phyloP scores from a whole-genome alignment of 2,113 vertebrate species.

The Sylvietta virens region DNA sequence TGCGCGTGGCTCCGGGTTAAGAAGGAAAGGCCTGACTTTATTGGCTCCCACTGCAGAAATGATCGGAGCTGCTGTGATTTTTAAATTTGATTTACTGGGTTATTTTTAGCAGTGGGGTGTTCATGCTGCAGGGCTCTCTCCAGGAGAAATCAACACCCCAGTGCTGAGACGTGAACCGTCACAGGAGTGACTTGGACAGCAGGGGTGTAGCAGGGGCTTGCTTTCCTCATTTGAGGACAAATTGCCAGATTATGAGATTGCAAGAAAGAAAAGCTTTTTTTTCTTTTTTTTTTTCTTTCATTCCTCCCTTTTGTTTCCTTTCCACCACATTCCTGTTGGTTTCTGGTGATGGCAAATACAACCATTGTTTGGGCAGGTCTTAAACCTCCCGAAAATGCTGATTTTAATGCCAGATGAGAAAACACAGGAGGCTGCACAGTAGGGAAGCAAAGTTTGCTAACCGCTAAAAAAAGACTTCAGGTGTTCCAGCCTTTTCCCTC shows the following conservation, averaged over 20 bases:
- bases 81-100: neutral
- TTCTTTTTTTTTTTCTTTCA: no score
- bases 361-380: neutral
- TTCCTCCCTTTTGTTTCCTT: neutral
- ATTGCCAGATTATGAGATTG: neutral
- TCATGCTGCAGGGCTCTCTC: slow-evolving; percentile 4
- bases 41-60: slow-evolving; percentile 34
- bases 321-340: neutral
- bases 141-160: neutral
- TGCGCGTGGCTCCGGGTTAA: neutral
- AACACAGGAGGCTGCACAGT: neutral
- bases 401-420: neutral
- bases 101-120: slow-evolving; percentile 53
- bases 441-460: neutral
- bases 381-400: neutral
- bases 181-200: neutral
- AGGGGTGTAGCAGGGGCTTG: neutral
- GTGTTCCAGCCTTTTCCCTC: neutral
- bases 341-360: neutral
- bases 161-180: neutral
- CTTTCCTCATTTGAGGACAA: neutral
- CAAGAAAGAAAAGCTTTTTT: neutral
- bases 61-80: slow-evolving; percentile 7
- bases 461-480: neutral
- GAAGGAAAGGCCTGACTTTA: slow-evolving; percentile 42